Base-by-base conservation (phyloP, 2,888 invertebrate species). In the Scotopteryx bipunctaria region DNA sequence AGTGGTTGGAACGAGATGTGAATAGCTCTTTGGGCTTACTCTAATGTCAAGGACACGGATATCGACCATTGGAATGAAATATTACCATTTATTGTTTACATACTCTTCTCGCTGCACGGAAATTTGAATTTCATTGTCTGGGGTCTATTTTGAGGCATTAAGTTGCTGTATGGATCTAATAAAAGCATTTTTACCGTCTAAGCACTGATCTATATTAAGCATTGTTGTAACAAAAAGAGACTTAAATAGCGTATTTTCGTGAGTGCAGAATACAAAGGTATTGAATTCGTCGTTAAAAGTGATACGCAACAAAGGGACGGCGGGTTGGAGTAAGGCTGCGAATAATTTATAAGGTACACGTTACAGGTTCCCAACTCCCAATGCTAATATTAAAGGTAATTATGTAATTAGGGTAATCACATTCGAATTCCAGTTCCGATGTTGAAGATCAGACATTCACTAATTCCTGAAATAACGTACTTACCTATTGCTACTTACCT, bases 1-100 rank as follows among this genome's bases (percentile, higher is more conserved):
- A 71, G 87, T 86, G 71, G 77, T 76, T 77, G 63, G 72, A 71
- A 78, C 49, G 63, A 74, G 68, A 67, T 73, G 71, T 69, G 71
- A 76, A 73, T 75, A 69, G 65, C 59, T 69, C 64, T 69, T 35
- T 19, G 60, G 23, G 57, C 66, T 31, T 38, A 60, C 61, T 70
- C 64, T 79, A 86, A 87, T 86, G 88, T 87, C 88, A 89, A 89
- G 88, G 88, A 82, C 87, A 81, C 69, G 64, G 66, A 75, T 87
- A 88, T 88, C 78, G 88, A 88, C 83, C 81, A 73, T 71, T 59
- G 61, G 66, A 64, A 71, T 70, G 67, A 51, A 31, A 40, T 44
- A 44, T 48, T 25, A 38, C 32, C 23, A 35, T 33, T 27, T 43
- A 48, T 40, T 53, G 52, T 49, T 52, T 45, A 37, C 42, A 6